Percentiles rank a stretch among this genome's conserved stretches.
Evolutionary conservation across 2,797 vertebrate species (phyloP).

Genomic region (Thaleichthys pacificus): DNA sequence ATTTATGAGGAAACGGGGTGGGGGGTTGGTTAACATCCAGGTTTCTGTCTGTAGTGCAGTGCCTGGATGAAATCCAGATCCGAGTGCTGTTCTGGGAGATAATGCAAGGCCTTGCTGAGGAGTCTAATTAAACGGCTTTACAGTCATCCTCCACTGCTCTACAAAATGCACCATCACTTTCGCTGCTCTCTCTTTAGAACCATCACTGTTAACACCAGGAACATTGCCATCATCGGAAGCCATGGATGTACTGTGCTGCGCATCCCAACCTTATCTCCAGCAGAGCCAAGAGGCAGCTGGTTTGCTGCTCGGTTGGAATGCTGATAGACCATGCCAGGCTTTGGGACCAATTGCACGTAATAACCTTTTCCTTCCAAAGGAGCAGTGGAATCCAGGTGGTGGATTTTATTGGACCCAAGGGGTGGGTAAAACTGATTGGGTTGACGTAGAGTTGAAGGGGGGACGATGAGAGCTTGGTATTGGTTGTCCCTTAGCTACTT

Average conservation of each 20-base stretch:
- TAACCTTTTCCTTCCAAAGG: not conserved
- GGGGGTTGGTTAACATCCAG: no score
- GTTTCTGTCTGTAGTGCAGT: no score
- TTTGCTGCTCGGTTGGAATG: not conserved
- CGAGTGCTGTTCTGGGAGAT: no score
- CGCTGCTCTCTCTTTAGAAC: no score
- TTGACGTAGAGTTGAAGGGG: not conserved
- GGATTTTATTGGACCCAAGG: not conserved
- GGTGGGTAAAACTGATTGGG: conserved; percentile 7
- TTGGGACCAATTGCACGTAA: not conserved
- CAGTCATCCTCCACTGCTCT: no score
- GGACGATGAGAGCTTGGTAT: not conserved
- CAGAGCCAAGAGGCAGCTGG: not conserved
- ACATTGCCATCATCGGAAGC: not conserved
- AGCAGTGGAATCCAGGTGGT: not conserved
- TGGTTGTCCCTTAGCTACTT: not conserved
- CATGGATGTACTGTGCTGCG: not conserved
- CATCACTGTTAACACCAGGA: no score
- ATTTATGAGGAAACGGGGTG: no score
- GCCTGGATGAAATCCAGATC: no score
- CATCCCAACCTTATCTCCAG: not conserved
- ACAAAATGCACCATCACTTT: no score
- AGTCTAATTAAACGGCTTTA: no score
- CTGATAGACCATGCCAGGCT: not conserved
- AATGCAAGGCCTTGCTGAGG: no score